phyloP scores from a whole-genome alignment of 1,140 invertebrate species.

The Apis mellifera region Amel_HAv3.1 CM009932.2:8539501-8540000 shows the following conservation, averaged over 20 bases:
- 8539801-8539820: not conserved
- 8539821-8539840: no score
- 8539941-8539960: conserved; percentile 61
- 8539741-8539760: conserved; percentile 53
- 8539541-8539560: conserved; percentile 11
- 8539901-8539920: conserved; percentile 63
- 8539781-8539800: not conserved
- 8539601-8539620: conserved; percentile 44
- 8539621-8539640: conserved; percentile 45
- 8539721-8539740: conserved; percentile 24
- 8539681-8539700: conserved; percentile 31
- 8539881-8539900: conserved; percentile 62
- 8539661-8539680: conserved; percentile 6
- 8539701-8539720: conserved; percentile 14
- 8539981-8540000: not conserved
- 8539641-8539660: conserved; percentile 50
- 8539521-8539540: conserved; percentile 22
- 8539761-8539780: conserved; percentile 38
- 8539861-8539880: conserved; percentile 59
- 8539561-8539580: conserved; percentile 37
- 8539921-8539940: conserved; percentile 55
- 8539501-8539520: not conserved
- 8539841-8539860: conserved; percentile 49
- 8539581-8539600: conserved; percentile 58
- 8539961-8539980: conserved; percentile 11